These are phyloP conservation scores for Urocyon cinereoargenteus DNA, from an alignment of 2,797 vertebrate species.

Conservation along the genomic window DNA sequence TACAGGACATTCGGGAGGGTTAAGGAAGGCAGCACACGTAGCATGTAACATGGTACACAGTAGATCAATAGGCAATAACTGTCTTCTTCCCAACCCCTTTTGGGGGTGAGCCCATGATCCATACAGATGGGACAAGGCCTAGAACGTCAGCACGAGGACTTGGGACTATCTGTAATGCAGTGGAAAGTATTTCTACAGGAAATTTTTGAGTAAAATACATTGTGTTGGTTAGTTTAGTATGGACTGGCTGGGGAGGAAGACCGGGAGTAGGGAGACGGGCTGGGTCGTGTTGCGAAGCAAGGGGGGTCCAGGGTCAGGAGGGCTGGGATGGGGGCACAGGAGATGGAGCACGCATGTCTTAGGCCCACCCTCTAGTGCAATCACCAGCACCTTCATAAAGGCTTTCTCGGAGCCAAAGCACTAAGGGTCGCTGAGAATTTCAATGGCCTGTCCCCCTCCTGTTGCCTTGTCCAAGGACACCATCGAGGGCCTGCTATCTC, in stretches of 20 bases:
- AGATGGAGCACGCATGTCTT: background rate
- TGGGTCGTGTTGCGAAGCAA: background rate
- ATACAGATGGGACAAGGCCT: background rate
- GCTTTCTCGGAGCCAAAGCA: background rate
- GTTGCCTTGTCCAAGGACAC: background rate
- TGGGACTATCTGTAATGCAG: background rate
- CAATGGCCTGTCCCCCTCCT: background rate
- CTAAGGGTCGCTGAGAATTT: background rate
- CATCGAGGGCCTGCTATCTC: background rate
- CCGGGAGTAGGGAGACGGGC: background rate
- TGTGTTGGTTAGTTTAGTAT: background rate
- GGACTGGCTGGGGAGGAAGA: background rate
- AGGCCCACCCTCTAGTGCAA: background rate
- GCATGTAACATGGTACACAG: background rate
- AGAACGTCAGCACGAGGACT: background rate
- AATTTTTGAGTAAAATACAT: background rate
- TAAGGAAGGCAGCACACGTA: background rate
- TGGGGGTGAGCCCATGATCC: background rate
- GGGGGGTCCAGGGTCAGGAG: background rate
- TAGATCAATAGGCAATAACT: no score
- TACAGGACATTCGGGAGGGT: background rate
- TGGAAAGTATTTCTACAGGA: background rate
- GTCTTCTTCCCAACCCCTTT: background rate
- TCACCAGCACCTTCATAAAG: background rate
- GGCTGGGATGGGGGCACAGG: background rate